Evolutionary conservation across 2,888 invertebrate genomes (phyloP).

Genomic region (Lymantria monacha): DNA sequence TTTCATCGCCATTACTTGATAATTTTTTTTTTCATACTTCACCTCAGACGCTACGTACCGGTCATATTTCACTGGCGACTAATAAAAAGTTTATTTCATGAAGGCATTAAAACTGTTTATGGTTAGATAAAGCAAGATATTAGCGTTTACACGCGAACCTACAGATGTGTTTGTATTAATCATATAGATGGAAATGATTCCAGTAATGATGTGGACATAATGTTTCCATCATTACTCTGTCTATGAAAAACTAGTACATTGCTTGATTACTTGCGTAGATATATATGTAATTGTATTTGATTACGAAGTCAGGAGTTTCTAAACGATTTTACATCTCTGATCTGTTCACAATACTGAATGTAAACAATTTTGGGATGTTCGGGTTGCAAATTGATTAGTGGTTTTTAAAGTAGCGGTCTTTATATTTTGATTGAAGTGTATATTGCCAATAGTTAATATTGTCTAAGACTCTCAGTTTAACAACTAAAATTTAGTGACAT

Average conservation of each 20-base stretch:
- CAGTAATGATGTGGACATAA: too few relatives aligned
- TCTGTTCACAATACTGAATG: neutral
- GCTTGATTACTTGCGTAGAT: too few relatives aligned
- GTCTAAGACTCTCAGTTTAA: too few relatives aligned
- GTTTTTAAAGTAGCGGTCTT: too few relatives aligned
- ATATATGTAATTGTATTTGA: too few relatives aligned
- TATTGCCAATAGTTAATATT: too few relatives aligned
- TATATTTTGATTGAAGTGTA: too few relatives aligned
- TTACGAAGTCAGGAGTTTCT: too few relatives aligned
- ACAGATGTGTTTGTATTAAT: neutral
- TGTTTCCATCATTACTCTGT: neutral
- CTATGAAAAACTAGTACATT: neutral
- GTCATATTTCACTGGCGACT: slow-evolving; percentile 25
- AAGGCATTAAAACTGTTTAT: slow-evolving; percentile 34
- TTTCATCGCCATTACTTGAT: slow-evolving; percentile 19
- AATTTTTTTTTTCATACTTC: slow-evolving; percentile 32
- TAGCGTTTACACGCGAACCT: slow-evolving; percentile 33
- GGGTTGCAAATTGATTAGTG: neutral
- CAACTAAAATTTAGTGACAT: too few relatives aligned
- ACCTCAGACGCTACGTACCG: slow-evolving; percentile 16
- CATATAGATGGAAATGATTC: neutral
- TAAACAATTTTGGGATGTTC: neutral
- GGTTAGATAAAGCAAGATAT: slow-evolving; percentile 21
- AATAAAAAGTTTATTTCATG: slow-evolving; percentile 35
- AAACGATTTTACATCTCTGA: too few relatives aligned